Evolutionary conservation across 2,797 vertebrate genomes (phyloP), one percentile per base, ranked within the genome.

Genomic region (Caiman crocodilus): DNA sequence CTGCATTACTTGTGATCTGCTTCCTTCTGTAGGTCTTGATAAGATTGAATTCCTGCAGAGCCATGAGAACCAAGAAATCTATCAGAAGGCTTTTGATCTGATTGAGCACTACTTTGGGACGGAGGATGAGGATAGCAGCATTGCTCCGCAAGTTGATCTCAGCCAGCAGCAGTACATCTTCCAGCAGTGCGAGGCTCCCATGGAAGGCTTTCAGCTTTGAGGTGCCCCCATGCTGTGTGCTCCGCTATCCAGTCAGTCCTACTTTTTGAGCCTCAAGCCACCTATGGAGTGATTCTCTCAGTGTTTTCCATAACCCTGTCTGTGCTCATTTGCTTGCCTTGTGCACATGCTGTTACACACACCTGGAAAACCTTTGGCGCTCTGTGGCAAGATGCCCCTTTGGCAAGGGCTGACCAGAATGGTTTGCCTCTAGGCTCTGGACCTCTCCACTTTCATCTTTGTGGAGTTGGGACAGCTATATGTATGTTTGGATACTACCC

Each of bases 171-270:
- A 99, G 98, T 99, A 99, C 97, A 99, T 99, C 97, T 99, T 99
- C 98, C 99, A 99, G 97, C 99, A 99, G 97, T 99, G 99, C 58
- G 99, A 99, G 97, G 99, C 99, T 93, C 99, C 99, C 73, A 99
- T 99, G 99, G 99, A 99, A 97, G 99, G 99, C 96, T 99, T 99
- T 97, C 99, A 99, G 98, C 99, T 99, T 98, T 99, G 98, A 98
- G 97, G 97, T 96, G 95, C 89, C 94, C 74, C 82, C 93, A 89
- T 93, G 94, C 95, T 92, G 95, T 96, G 87, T 95, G 94, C 97
- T 97, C 94, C 96, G 96, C 96, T 97, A 93, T 93, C 89, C 94
- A 96, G 93, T 95, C 89, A 97, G 84, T 97, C 97, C 97, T 98
- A 94, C 97, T 97, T 97, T 97, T 98, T 84, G 96, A 98, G 97